Evolutionary conservation across 1,140 invertebrate genomes (phyloP), one percentile per base, ranked within the genome.

Genomic region (Oscheius sp.): DNA sequence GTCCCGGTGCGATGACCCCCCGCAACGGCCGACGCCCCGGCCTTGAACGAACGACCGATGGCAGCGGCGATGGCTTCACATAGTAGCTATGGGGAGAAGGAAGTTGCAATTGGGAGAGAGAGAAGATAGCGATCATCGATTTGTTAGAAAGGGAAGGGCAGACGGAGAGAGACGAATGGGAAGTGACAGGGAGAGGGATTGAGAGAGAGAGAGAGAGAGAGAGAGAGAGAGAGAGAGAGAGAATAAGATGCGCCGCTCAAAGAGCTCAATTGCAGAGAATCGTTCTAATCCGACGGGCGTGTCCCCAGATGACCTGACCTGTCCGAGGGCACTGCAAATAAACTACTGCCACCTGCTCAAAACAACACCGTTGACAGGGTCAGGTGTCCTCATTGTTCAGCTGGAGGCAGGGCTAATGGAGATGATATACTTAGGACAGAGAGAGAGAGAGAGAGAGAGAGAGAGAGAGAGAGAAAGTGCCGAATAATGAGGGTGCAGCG

Each of bases 261-360:
- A 26, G 7, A 55, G 49, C 7, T 4, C 7, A 23, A 55, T 20
- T 20, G 28, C 49, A 55, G 7, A 7, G 15, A 42, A 42, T 42
- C 7, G 23, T 23, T 26, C 49, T 15, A 13, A 23, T 7, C 23
- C 23, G 23, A 7, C 28, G 49, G 15, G 49, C 49, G 49, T 55
- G 49, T 55, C 49, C 49, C 28, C 49, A 55, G 49, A 55, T 55
- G 49, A 55, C 49, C 49, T 55, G 49, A 55, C 49, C 49, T 55
- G 49, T 20, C 49, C 15, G 49, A 26, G 15, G 49, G 49, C 49
- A 55, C 15, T 55, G 49, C 49, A 55, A 55, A 55, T 55, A 55
- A 55, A 55, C 49, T 55, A 55, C 38, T 42, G 10, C 38, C 38
- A n/a, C 38, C 38, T 42, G n/a, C 10, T 42, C n/a, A 42, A n/a